Percentiles rank a stretch among this genome's conserved stretches.
phyloP scores from a whole-genome alignment of 2,797 vertebrate genomes.

The Pangasius macronema region DNA sequence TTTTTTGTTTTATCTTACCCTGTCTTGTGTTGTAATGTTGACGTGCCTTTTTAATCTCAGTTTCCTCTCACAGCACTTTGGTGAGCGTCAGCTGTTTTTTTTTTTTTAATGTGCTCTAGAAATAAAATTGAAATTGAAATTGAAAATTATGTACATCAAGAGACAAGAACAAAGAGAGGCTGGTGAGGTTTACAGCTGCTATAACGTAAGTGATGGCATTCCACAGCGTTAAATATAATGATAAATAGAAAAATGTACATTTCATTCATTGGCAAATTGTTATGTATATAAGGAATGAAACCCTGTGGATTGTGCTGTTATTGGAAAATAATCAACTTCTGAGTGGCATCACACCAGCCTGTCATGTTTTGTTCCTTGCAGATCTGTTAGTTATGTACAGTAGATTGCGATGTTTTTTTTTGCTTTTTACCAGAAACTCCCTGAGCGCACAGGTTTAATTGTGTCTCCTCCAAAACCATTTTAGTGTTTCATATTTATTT shows the following conservation, averaged over 20 bases:
- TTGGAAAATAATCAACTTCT: not conserved
- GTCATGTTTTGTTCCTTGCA: not conserved
- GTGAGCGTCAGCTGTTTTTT: not conserved
- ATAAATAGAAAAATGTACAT: not conserved
- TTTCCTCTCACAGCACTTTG: not conserved
- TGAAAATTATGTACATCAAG: not conserved
- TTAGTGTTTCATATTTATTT: slow-evolving; percentile 20
- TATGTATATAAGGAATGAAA: not conserved
- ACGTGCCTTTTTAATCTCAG: not conserved
- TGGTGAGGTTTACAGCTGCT: not conserved
- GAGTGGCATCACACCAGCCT: not conserved
- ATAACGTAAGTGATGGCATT: not conserved
- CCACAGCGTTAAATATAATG: not conserved
- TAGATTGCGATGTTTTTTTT: not conserved
- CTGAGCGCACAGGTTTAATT: not conserved
- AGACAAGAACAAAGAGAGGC: not conserved
- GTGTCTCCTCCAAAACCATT: not conserved
- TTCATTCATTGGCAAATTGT: not conserved
- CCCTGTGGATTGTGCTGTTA: not conserved
- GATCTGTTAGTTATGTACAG: not conserved
- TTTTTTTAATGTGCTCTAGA: not conserved
- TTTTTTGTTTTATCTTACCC: not conserved
- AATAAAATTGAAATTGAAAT: not conserved
- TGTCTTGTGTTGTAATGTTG: not conserved
- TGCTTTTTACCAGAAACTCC: not conserved